Conservation (phyloP, 1,140 invertebrate species). For the Aphelinus certus region DNA sequence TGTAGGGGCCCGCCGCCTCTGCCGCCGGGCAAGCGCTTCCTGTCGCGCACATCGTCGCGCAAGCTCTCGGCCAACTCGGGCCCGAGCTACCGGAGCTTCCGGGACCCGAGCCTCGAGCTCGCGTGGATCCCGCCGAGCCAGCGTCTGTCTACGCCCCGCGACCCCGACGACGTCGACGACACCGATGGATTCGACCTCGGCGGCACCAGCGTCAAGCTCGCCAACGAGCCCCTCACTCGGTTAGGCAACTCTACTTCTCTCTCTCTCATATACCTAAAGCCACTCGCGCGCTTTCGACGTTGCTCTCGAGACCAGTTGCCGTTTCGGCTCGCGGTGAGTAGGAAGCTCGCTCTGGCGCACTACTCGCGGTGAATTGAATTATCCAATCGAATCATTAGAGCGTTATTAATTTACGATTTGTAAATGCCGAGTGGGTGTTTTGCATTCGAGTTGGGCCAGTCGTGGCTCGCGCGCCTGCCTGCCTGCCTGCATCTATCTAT, state of each 20-base stretch:
- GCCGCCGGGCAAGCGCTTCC: conserved; percentile 61
- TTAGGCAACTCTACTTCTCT: conserved; percentile 2
- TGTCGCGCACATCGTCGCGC: conserved; percentile 51
- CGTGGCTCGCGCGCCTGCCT: too few relatives aligned
- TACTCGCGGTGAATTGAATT: too few relatives aligned
- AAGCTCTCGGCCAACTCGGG: conserved; percentile 55
- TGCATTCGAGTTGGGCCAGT: too few relatives aligned
- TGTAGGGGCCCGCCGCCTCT: conserved; percentile 63
- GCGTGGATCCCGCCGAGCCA: conserved; percentile 53
- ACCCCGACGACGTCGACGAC: conserved; percentile 39
- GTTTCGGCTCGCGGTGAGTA: background rate
- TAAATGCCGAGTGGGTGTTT: too few relatives aligned
- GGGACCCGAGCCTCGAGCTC: conserved; percentile 61
- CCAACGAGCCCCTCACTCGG: conserved; percentile 11
- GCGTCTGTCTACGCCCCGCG: background rate
- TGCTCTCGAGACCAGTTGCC: background rate
- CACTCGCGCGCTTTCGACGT: background rate
- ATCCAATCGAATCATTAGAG: too few relatives aligned
- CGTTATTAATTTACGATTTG: too few relatives aligned
- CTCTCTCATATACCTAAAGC: background rate
- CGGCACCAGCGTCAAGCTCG: conserved; percentile 9
- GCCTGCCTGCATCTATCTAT: too few relatives aligned
- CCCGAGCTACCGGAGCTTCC: conserved; percentile 66
- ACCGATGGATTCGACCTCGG: conserved; percentile 35
- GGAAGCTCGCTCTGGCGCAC: too few relatives aligned